Evolutionary conservation across 2,113 vertebrate species (phyloP), one percentile per base, ranked within the genome.

Genomic region (Anseranas semipalmata): DNA sequence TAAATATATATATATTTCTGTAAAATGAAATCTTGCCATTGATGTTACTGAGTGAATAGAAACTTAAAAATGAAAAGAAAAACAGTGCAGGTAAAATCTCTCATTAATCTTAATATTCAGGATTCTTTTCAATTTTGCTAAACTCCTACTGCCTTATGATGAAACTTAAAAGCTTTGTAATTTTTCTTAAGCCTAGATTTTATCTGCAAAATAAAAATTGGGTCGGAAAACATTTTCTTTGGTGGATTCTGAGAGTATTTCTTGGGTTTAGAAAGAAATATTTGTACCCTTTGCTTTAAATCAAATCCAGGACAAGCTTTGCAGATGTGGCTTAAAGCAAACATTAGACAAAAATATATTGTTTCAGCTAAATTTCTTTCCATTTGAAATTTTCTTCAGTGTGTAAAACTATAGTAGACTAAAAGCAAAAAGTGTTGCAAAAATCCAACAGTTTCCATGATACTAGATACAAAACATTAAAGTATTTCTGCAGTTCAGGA

Each of bases 1-100:
- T 30, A 45, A 27, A 27, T 27, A 53, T 28, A 53, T 28, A 53
- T 15, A 10, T 71, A n/a, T 32, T 63, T 68, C 53, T 48, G 9
- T 67, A 70, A 48, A 63, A 91, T 85, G 28, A 95, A 96, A 81
- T 25, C 6, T 74, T 58, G 32, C 25, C 15, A 25, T 43, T 89
- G 16, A 55, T 87, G 66, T 72, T 86, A 93, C 25, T 37, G 45
- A 90, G 82, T 88, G 25, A 77, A 39, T 45, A 96, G 91, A 88
- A 55, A 72, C 41, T 58, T 75, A 37, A 41, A 88, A 76, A 95
- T 84, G 7, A 93, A 43, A 6, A 91, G 39, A 22, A 56, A 75
- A 78, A 24, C 5, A 63, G 58, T 24, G 24, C 35, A n/a, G 15
- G 0, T 81, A 62, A 88, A 84, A 43, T 50, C 0, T 15, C 15